These are phyloP conservation scores for Onychomys torridus DNA, from an alignment of 2,797 vertebrate species.

Conservation along the genomic window DNA sequence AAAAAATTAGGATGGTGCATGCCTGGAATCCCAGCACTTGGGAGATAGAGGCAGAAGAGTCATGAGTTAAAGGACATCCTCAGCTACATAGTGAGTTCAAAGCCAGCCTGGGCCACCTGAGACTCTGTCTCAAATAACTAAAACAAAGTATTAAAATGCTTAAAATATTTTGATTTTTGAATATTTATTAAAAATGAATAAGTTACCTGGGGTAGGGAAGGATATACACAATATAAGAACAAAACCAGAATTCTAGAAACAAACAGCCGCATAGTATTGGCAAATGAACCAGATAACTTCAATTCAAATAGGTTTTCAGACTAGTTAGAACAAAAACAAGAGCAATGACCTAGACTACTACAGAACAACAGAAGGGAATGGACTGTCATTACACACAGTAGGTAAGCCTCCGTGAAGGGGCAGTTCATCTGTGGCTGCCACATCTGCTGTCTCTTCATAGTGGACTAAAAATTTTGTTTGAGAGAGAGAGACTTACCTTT, in stretches of 20 bases:
- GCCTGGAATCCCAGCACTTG: neutral
- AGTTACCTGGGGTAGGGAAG: neutral
- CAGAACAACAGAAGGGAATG: neutral
- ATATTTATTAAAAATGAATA: neutral
- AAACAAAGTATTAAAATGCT: constrained; percentile 17
- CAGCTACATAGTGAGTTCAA: neutral
- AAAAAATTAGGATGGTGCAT: neutral
- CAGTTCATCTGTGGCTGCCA: neutral
- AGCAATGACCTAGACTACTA: neutral
- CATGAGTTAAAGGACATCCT: neutral
- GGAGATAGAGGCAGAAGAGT: neutral
- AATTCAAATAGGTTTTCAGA: neutral
- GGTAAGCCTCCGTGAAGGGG: neutral
- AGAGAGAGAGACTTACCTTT: neutral
- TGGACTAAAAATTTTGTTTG: neutral
- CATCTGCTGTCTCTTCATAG: neutral
- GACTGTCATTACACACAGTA: neutral
- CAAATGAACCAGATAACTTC: neutral
- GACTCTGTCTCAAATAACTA: neutral
- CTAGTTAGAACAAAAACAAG: neutral
- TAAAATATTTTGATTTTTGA: neutral
- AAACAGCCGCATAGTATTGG: neutral
- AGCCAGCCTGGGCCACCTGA: neutral
- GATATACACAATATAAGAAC: neutral
- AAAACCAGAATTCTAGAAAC: constrained; percentile 12